A percentile compares a stretch with the other conserved stretches of the same genome.
Evolutionary conservation across 2,797 vertebrate species (phyloP).

Genomic region (Acanthiza pusilla): DNA sequence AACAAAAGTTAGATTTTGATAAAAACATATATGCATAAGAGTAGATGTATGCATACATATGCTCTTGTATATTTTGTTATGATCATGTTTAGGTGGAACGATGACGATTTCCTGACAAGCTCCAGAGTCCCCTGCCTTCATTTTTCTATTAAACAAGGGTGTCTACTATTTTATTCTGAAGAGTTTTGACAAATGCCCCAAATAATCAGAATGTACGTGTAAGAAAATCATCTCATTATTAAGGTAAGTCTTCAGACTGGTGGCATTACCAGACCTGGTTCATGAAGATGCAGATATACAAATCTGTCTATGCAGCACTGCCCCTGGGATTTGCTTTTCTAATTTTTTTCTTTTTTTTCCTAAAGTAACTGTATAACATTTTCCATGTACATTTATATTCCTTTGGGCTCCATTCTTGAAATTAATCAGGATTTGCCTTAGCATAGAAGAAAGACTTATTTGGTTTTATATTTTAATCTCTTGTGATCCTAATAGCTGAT

Average conservation of each 20-base stretch:
- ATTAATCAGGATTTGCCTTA: not conserved
- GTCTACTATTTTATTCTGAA: not conserved
- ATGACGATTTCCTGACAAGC: not conserved
- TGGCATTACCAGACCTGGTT: not conserved
- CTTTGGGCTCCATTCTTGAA: not conserved
- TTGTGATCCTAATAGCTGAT: not conserved
- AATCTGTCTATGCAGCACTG: not conserved
- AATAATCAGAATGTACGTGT: not conserved
- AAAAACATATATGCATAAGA: not conserved
- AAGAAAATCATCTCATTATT: not conserved
- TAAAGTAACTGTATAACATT: not conserved
- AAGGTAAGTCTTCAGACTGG: not conserved
- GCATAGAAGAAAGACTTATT: not conserved
- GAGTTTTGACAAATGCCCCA: not conserved
- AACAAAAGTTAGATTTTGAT: not conserved
- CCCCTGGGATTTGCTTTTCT: not conserved
- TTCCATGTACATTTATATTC: not conserved
- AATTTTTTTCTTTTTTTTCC: not conserved
- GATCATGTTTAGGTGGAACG: not conserved
- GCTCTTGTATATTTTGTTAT: not conserved
- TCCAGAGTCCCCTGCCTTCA: not conserved
- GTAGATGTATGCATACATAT: rapidly evolving
- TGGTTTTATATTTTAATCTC: not conserved
- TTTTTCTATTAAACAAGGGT: not conserved
- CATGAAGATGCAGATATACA: not conserved